Conservation (phyloP, 2,113 vertebrate genomes). For the Chiloscyllium plagiosum region DNA sequence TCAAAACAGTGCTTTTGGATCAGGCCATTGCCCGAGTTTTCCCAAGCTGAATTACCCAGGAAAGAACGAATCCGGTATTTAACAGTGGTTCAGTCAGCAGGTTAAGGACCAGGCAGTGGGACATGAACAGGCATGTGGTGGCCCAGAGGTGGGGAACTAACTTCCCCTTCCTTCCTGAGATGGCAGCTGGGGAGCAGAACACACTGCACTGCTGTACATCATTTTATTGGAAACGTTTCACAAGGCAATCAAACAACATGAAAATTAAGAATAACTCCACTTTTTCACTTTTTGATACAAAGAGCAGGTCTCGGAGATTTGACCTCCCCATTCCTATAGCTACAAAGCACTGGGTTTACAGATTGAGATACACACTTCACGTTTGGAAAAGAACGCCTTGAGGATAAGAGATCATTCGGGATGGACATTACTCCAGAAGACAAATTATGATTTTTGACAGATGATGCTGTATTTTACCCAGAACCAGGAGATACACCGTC, state of each 20-base stretch:
- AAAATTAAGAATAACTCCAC: background rate
- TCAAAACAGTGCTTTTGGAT: no score
- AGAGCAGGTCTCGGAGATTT: no score
- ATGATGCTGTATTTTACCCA: background rate
- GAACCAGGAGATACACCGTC: background rate
- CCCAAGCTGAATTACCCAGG: background rate
- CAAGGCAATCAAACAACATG: background rate
- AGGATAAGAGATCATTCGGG: background rate
- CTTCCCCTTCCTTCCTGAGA: background rate
- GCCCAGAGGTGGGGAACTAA: background rate
- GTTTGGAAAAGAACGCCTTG: background rate
- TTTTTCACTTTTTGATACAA: background rate
- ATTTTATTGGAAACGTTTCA: slow-evolving; percentile 2
- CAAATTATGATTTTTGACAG: background rate
- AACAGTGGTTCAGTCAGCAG: background rate
- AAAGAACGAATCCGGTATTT: background rate
- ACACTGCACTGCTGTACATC: background rate
- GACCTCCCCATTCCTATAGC: background rate
- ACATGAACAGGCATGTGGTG: background rate
- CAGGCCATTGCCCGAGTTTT: no score
- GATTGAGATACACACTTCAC: background rate
- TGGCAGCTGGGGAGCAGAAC: background rate
- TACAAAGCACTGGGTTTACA: background rate
- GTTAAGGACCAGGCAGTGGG: background rate
- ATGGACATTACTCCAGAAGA: background rate